phyloP scores from a whole-genome alignment of 1,140 invertebrate species.

The Microplitis mediator region DNA sequence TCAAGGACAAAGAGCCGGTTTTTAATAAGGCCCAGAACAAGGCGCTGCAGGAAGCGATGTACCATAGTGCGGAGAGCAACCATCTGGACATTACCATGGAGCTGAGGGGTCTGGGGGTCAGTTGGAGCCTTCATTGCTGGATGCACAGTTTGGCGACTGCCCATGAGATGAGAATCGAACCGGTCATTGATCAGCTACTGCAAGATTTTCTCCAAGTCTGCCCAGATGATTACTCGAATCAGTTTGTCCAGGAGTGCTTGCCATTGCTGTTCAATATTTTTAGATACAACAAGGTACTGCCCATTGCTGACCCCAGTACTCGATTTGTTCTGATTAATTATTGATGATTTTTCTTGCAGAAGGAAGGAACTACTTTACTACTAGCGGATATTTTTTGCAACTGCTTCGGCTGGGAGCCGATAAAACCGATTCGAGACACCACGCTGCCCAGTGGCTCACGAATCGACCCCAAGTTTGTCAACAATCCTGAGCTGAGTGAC shows the following conservation, averaged over 20 bases:
- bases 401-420: slow-evolving; percentile 85
- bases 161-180: slow-evolving; percentile 80
- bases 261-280: slow-evolving; percentile 90
- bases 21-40: slow-evolving; percentile 84
- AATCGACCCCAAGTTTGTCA: slow-evolving; percentile 90
- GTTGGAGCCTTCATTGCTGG: slow-evolving; percentile 91
- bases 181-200: slow-evolving; percentile 86
- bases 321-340: neutral
- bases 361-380: slow-evolving; percentile 85
- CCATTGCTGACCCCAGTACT: neutral
- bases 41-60: slow-evolving; percentile 89
- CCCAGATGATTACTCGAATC: slow-evolving; percentile 81
- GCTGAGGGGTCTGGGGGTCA: slow-evolving; percentile 79
- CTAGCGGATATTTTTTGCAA: slow-evolving; percentile 89
- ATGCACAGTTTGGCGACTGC: slow-evolving; percentile 87
- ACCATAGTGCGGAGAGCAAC: slow-evolving; percentile 88
- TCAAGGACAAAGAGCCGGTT: slow-evolving; percentile 63
- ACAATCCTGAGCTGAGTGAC: slow-evolving; percentile 89
- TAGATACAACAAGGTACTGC: slow-evolving; percentile 81
- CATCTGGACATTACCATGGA: slow-evolving; percentile 88
- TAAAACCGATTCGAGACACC: slow-evolving; percentile 78
- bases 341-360: slow-evolving; percentile 62
- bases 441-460: slow-evolving; percentile 73
- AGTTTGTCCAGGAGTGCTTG: slow-evolving; percentile 88
- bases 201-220: slow-evolving; percentile 90